Evolutionary conservation across 2,888 invertebrate genomes (phyloP), one percentile per base, ranked within the genome.

Genomic region (Norana najaformis): DNA sequence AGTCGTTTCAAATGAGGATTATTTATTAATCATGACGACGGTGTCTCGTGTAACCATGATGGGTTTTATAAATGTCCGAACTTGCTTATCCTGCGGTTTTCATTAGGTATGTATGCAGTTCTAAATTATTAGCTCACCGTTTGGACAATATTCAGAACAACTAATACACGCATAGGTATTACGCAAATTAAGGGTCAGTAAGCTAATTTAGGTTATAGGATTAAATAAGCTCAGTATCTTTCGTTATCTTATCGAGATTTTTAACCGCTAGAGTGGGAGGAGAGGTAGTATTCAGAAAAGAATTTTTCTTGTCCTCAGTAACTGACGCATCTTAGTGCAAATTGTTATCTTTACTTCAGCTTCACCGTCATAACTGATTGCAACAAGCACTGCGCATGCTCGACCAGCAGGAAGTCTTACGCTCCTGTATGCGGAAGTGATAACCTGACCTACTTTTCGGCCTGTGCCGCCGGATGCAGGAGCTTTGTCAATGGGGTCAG

Each of bases 401-500:
- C 83, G 3, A 88, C 89, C 20, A 82, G 37, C n/a, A 23, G 90
- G 39, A 89, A 90, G 47, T 36, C 89, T 41, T 91, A 89, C 82
- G 30, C 39, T 30, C 92, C 92, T 34, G 89, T 91, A 8, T 92
- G 92, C 90, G 91, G 89, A 30, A 90, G 89, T 23, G 91, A 90
- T 39, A 82, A 88, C 34, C 30, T 90, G 36, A 92, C 91, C 23
- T 92, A 92, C 89, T 92, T 92, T 90, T 92, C 92, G 36, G 88
- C 92, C 38, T 92, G 92, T 69, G 38, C 91, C 30, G 92, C 91
- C 16, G 92, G 91, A 30, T 92, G 92, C 37, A 69, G 89, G 16
- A 35, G 36, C 23, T 69, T 88, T 20, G 23, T 20, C 30, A 90
- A 91, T 53, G 90, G 90, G 69, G 91, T 91, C 35, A 53, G 91